Evolutionary conservation across 2,888 invertebrate genomes (phyloP).

Genomic region (Shargacucullia verbasci): DNA sequence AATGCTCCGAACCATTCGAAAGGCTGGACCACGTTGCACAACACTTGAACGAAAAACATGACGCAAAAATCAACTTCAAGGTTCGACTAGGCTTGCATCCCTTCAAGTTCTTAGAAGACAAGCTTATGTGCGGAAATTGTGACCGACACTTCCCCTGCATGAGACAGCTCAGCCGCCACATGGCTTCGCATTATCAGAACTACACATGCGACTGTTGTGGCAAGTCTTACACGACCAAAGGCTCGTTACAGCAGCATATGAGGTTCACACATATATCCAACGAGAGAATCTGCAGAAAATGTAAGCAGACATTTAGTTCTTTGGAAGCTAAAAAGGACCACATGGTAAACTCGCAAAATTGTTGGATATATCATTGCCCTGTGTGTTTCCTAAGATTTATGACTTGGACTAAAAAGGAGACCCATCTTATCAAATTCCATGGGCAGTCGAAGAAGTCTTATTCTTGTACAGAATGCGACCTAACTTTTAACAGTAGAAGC

Average conservation of each 20-base stretch:
- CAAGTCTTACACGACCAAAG: constrained; percentile 76
- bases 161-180: constrained; percentile 77
- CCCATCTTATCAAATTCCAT: constrained; percentile 72
- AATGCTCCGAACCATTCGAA: constrained; percentile 66
- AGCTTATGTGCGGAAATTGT: constrained; percentile 74
- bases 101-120: constrained; percentile 73
- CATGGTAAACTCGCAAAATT: constrained; percentile 64
- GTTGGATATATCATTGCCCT: constrained; percentile 78
- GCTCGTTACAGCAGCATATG: constrained; percentile 73
- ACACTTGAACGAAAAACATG: constrained; percentile 71
- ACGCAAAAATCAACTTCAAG: constrained; percentile 62
- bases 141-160: constrained; percentile 69
- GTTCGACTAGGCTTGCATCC: constrained; percentile 77
- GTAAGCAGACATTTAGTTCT: constrained; percentile 71
- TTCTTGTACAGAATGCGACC: constrained; percentile 75
- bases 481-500: constrained; percentile 69
- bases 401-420: constrained; percentile 71
- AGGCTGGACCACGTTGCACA: constrained; percentile 68
- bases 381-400: constrained; percentile 74
- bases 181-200: constrained; percentile 75
- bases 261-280: constrained; percentile 69
- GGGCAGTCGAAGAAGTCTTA: constrained; percentile 65
- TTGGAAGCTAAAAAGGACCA: constrained; percentile 73
- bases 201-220: constrained; percentile 81
- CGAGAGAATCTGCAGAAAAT: constrained; percentile 75